Evolutionary conservation across 2,888 invertebrate genomes (phyloP).

Genomic region (Sarcophaga subvicina): DNA sequence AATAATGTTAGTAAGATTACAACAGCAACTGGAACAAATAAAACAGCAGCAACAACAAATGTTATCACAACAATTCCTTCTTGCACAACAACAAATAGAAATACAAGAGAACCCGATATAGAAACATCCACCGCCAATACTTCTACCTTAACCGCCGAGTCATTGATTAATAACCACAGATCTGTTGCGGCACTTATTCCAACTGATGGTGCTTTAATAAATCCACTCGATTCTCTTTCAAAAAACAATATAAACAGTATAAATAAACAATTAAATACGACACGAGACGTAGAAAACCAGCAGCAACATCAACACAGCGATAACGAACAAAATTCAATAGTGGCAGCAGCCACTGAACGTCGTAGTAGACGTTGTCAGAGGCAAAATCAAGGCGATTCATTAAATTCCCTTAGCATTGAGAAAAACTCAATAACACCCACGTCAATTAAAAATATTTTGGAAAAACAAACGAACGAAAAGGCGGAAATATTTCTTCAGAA

Average conservation of each 20-base stretch:
- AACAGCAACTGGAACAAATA: slow-evolving; percentile 50
- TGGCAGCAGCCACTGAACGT: slow-evolving; percentile 21
- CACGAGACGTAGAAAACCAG: slow-evolving; percentile 25
- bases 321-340: slow-evolving; percentile 33
- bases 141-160: background rate
- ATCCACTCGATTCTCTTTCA: slow-evolving; percentile 72
- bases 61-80: slow-evolving; percentile 67
- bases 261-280: slow-evolving; percentile 46
- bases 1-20: slow-evolving; percentile 75
- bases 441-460: slow-evolving; percentile 55
- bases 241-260: slow-evolving; percentile 54
- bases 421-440: slow-evolving; percentile 52
- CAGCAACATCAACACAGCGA: slow-evolving; percentile 12
- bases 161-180: slow-evolving; percentile 61
- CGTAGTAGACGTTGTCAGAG: too few species aligned
- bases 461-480: slow-evolving; percentile 48
- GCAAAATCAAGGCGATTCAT: slow-evolving; percentile 34
- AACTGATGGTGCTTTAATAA: slow-evolving; percentile 70
- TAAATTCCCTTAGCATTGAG: slow-evolving; percentile 49
- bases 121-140: slow-evolving; percentile 44
- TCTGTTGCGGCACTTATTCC: slow-evolving; percentile 66
- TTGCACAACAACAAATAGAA: slow-evolving; percentile 58
- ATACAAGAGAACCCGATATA: slow-evolving; percentile 61
- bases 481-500: slow-evolving; percentile 43
- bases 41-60: slow-evolving; percentile 55